Evolutionary conservation across 2,888 invertebrate genomes (phyloP).

Genomic region (Cremastinae sp.): DNA sequence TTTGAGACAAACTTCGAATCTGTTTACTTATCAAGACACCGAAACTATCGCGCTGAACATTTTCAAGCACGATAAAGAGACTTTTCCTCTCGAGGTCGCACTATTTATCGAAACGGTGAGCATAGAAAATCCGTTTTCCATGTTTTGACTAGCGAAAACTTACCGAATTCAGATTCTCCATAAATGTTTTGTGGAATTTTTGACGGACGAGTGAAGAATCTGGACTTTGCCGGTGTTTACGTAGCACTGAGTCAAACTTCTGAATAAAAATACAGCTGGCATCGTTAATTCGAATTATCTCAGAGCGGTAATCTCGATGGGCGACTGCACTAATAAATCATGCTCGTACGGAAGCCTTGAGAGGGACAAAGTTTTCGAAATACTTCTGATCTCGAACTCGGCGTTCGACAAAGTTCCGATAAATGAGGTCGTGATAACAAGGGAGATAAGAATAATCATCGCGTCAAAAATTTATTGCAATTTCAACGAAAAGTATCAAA

Average conservation of each 20-base stretch:
- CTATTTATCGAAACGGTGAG: too few species aligned
- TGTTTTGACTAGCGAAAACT: slow-evolving; percentile 3
- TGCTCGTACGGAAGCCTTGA: slow-evolving; percentile 30
- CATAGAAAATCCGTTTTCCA: background rate
- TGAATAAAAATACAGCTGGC: slow-evolving; percentile 16
- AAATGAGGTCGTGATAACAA: slow-evolving; percentile 32
- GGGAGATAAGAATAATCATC: background rate
- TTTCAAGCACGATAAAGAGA: too few species aligned
- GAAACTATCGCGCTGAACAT: too few species aligned
- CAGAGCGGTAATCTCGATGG: background rate
- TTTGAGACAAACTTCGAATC: too few species aligned
- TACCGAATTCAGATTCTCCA: slow-evolving; percentile 39
- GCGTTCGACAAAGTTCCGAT: background rate
- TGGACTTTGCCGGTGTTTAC: slow-evolving; percentile 25
- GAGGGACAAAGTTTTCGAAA: slow-evolving; percentile 30
- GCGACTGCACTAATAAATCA: background rate
- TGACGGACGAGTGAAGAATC: background rate
- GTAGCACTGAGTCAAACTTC: slow-evolving; percentile 15
- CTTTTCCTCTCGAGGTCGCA: too few species aligned
- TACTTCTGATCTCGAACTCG: background rate
- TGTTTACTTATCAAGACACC: too few species aligned
- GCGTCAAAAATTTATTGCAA: slow-evolving; percentile 4
- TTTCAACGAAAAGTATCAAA: background rate
- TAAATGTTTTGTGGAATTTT: slow-evolving; percentile 9
- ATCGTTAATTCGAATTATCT: background rate